Evolutionary conservation across 2,888 invertebrate genomes (phyloP).

Genomic region (Oligia latruncula): DNA sequence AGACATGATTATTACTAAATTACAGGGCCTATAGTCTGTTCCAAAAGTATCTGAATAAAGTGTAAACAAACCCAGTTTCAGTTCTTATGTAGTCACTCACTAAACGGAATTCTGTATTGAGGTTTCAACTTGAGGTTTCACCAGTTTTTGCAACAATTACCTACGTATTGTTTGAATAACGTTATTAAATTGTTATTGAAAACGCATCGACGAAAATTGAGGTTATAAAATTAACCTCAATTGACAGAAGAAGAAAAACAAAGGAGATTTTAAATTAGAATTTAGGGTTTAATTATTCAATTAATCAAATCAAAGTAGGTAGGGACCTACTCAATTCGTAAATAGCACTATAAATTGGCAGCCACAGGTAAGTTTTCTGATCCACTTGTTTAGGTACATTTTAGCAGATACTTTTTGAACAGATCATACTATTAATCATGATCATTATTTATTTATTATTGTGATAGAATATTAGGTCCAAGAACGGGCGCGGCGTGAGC

Average conservation of each 20-base stretch:
- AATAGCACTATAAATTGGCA: background rate
- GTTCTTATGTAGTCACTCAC: background rate
- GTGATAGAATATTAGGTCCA: background rate
- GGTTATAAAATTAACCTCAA: background rate
- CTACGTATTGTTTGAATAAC: background rate
- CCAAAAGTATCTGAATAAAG: background rate
- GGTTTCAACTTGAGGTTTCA: background rate
- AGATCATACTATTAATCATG: background rate
- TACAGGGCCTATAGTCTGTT: background rate
- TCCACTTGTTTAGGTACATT: background rate
- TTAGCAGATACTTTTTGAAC: background rate
- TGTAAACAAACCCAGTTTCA: background rate
- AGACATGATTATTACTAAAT: background rate
- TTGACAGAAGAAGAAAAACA: background rate
- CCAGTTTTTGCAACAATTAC: too few relatives aligned
- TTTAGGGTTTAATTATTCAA: background rate
- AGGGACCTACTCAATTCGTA: background rate
- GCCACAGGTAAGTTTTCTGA: background rate
- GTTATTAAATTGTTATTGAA: background rate
- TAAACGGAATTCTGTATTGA: background rate
- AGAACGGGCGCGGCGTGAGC: too few relatives aligned
- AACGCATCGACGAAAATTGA: background rate
- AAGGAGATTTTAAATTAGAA: background rate
- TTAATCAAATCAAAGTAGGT: background rate
- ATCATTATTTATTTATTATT: background rate